A percentile compares a stretch with the other conserved stretches of the same genome.
phyloP scores from a whole-genome alignment of 2,113 vertebrate species.

The Poecilia latipinna region DNA sequence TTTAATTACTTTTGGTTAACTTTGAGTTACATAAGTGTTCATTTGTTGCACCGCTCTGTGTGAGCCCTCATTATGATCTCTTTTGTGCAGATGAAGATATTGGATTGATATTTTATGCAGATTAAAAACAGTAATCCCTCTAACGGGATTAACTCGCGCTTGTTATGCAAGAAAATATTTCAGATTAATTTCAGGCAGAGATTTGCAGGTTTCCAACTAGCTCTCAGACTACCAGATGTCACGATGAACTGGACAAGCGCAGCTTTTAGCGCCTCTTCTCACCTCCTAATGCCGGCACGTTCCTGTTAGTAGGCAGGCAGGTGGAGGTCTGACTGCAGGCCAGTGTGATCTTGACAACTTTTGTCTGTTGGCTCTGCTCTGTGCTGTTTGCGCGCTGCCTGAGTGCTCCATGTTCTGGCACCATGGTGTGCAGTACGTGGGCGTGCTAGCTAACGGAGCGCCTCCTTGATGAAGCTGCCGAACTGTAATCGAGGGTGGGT shows the following conservation, averaged over 20 bases:
- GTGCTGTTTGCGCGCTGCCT: slow-evolving; percentile 52
- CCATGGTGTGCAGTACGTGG: slow-evolving; percentile 65
- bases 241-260: slow-evolving; percentile 7
- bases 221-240: slow-evolving; percentile 17
- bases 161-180: neutral
- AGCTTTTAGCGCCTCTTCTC: slow-evolving; percentile 5
- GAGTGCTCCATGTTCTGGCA: slow-evolving; percentile 65
- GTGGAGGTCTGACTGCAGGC: slow-evolving; percentile 49
- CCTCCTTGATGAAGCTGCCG: slow-evolving; percentile 64
- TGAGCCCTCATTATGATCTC: neutral
- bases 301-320: slow-evolving; percentile 33
- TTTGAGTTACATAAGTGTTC: too few relatives aligned
- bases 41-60: neutral
- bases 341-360: slow-evolving; percentile 54
- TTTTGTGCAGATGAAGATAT: neutral
- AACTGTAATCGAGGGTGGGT: slow-evolving; percentile 56
- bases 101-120: slow-evolving; percentile 20
- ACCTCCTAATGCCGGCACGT: slow-evolving; percentile 33
- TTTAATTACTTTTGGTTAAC: too few relatives aligned
- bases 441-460: slow-evolving; percentile 64
- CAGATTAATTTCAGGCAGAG: slow-evolving; percentile 5
- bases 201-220: neutral
- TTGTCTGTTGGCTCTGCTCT: slow-evolving; percentile 59
- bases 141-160: slow-evolving; percentile 1
- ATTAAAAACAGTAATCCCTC: slow-evolving; percentile 34